These are phyloP conservation scores for Aspidiotus rigidus DNA, from an alignment of 2,888 invertebrate genomes.

Conservation along the genomic window DNA sequence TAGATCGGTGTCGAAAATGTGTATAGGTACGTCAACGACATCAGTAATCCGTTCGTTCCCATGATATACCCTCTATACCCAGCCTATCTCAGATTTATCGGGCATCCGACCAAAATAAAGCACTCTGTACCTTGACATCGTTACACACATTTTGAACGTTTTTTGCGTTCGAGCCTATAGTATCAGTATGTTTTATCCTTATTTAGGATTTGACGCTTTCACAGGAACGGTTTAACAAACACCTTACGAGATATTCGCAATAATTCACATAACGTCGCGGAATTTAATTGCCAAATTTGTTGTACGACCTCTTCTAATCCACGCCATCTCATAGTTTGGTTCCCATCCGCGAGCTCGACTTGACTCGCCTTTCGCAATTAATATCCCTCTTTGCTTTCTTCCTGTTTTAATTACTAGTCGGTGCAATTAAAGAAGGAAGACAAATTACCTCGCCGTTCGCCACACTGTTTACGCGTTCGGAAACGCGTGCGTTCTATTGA, in stretches of 20 bases:
- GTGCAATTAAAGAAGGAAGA: not conserved
- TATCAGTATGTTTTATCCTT: no score
- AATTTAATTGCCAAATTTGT: slow-evolving; percentile 2
- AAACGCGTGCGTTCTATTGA: not conserved
- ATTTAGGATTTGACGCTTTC: no score
- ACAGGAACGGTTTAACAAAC: no score
- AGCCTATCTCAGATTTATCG: no score
- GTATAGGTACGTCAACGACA: no score
- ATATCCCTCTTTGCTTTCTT: not conserved
- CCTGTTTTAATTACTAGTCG: not conserved
- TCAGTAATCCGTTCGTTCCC: no score
- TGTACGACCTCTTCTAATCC: not conserved
- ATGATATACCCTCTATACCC: no score
- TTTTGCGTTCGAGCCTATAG: no score
- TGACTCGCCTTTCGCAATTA: not conserved
- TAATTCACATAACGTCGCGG: not conserved
- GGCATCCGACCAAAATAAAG: no score
- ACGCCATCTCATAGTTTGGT: not conserved
- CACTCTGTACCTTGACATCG: no score
- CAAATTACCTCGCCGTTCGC: slow-evolving; percentile 2
- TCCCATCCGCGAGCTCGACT: not conserved
- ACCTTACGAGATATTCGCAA: not conserved
- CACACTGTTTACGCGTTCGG: not conserved
- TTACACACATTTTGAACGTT: no score
- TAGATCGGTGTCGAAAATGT: no score